phyloP scores from a whole-genome alignment of 2,113 vertebrate species.

The rabbit (Oryctolagus cuniculus) region mOryCun1.1 NC_091436.1:22362501-22363000 shows the following conservation, averaged over 20 bases:
- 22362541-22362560: not conserved
- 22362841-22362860: not conserved
- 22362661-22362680: slow-evolving; percentile 63
- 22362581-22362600: not conserved
- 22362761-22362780: slow-evolving; percentile 20
- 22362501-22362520: not conserved
- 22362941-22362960: not conserved
- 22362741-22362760: slow-evolving; percentile 24
- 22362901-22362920: not conserved
- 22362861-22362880: slow-evolving; percentile 21
- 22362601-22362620: not conserved
- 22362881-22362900: slow-evolving; percentile 5
- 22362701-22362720: slow-evolving; percentile 70
- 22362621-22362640: slow-evolving; percentile 42
- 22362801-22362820: not conserved
- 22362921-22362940: not conserved
- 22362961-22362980: not conserved
- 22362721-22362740: slow-evolving; percentile 64
- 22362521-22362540: not conserved
- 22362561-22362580: not conserved
- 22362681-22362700: slow-evolving; percentile 54
- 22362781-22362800: not conserved
- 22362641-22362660: slow-evolving; percentile 40
- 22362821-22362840: not conserved
- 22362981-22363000: not conserved